These are phyloP conservation scores for Anolis sagrei DNA, from an alignment of 2,113 vertebrate genomes.

Conservation along the genomic window DNA sequence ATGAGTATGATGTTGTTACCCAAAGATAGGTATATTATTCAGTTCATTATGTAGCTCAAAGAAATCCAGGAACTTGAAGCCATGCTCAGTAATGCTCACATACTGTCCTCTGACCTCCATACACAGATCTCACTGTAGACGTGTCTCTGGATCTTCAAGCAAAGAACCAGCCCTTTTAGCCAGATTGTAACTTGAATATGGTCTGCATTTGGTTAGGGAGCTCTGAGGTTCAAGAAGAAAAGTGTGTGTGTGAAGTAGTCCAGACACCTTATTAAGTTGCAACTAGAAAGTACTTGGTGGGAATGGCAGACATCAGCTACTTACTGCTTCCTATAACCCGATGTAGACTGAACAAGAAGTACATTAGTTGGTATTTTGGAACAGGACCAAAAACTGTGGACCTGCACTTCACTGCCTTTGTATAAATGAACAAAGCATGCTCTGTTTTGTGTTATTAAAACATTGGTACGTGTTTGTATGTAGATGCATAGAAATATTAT, in stretches of 20 bases:
- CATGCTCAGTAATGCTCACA: background rate
- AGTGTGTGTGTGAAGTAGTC: background rate
- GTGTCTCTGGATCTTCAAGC: background rate
- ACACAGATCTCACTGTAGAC: background rate
- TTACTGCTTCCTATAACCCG: background rate
- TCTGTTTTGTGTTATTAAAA: background rate
- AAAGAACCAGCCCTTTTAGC: background rate
- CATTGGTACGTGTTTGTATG: background rate
- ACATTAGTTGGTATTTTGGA: background rate
- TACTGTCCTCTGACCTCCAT: background rate
- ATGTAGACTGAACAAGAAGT: background rate
- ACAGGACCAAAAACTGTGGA: background rate
- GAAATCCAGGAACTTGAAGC: background rate
- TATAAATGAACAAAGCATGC: background rate
- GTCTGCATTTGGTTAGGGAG: background rate
- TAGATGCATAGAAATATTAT: background rate
- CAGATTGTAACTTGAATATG: background rate
- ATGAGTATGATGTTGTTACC: slow-evolving; percentile 26
- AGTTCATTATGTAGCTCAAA: slow-evolving; percentile 13
- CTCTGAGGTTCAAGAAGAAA: background rate
- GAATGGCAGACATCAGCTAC: background rate
- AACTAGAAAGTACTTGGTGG: background rate
- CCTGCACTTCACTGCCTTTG: background rate
- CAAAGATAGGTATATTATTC: background rate
- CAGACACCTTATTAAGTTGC: background rate